Evolutionary conservation across 2,797 vertebrate species (phyloP), one percentile per base, ranked within the genome.

Genomic region (Enteromius fasciolatus): DNA sequence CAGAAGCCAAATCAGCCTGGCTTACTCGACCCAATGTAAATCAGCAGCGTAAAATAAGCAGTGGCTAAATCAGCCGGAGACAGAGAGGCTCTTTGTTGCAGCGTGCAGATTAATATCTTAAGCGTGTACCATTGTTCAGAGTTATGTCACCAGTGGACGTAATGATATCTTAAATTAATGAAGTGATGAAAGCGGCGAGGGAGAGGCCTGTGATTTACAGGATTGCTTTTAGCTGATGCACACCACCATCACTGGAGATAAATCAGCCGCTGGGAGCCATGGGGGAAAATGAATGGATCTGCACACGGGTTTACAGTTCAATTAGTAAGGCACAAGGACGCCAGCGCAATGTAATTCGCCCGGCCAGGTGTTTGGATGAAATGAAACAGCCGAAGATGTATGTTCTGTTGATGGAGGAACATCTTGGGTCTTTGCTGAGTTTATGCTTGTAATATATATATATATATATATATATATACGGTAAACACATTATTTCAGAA

Each of bases 141-240:
- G 95, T 96, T 95, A 96, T 95, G 95, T 95, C 95, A 95, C 94
- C 94, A 94, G 94, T 93, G 92, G 95, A 94, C 94, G 94, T 96
- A 96, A 95, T 95, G 95, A 96, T 96, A 94, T 96, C 95, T 96
- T 95, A 96, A 96, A 96, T 97, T 95, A 96, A 96, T 96, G 95
- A 96, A 96, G 95, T 96, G 95, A 95, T 96, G 94, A 95, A 95
- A 93, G 93, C 90, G 68, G 92, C 94, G 94, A 76, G 93, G 93
- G 94, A 94, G 94, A 95, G 94, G 94, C 91, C 88, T 91, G 76
- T 95, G 95, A 96, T 96, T 96, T 96, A 96, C 93, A 92, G 89
- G 93, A 89, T 93, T 95, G 94, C 95, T 96, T 96, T 96, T 96
- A 96, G 94, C 94, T 95, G 95, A 95, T 96, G 95, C 94, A 93